Percentiles rank a stretch among this genome's conserved stretches.
phyloP scores from a whole-genome alignment of 2,888 invertebrate genomes.

The Sisyra terminalis region DNA sequence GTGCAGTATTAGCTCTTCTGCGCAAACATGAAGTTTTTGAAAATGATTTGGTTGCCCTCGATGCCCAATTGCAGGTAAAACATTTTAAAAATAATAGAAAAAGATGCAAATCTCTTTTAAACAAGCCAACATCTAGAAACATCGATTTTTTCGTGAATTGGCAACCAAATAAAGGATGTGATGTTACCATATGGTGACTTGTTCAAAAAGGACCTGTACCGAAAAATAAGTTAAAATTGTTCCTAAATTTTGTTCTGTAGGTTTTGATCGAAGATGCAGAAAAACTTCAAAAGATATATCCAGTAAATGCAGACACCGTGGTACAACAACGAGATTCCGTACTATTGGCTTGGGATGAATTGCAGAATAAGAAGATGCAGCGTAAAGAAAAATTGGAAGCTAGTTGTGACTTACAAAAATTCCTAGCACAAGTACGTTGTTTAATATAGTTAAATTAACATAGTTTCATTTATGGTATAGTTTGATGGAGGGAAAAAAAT shows the following conservation, averaged over 20 bases:
- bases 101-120: no score
- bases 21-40: constrained; percentile 85
- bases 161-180: no score
- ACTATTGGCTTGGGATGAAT: constrained; percentile 68
- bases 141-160: no score
- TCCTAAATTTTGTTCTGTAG: constrained; percentile 19
- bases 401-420: constrained; percentile 77
- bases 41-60: constrained; percentile 81
- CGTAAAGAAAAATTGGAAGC: constrained; percentile 69
- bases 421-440: constrained; percentile 56
- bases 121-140: no score
- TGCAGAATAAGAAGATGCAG: constrained; percentile 68
- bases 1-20: constrained; percentile 66
- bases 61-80: constrained; percentile 71
- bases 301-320: constrained; percentile 81
- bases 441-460: background rate
- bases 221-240: no score
- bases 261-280: constrained; percentile 86
- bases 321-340: constrained; percentile 74
- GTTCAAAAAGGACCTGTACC: no score
- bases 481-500: background rate
- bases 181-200: no score
- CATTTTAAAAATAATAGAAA: no score
- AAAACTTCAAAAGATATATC: constrained; percentile 72
- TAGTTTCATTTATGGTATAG: background rate